Evolutionary conservation across 2,797 vertebrate species (phyloP).

Genomic region (Anisognathus igniventris): DNA sequence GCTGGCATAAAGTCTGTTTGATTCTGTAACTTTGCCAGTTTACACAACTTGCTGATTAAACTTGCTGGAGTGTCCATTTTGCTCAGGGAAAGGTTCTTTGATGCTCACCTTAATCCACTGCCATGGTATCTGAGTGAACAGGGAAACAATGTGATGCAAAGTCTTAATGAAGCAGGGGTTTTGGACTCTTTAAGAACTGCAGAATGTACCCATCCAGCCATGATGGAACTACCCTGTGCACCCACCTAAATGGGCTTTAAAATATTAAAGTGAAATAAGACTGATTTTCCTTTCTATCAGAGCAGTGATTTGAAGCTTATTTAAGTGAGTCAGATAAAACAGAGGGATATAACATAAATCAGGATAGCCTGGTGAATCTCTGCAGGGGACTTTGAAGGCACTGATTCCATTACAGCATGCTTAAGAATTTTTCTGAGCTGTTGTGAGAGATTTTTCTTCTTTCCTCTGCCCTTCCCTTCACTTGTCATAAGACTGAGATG

Average conservation of each 20-base stretch:
- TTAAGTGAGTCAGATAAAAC: not conserved
- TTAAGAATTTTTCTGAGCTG: not conserved
- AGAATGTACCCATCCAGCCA: not conserved
- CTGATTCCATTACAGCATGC: not conserved
- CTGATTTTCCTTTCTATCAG: not conserved
- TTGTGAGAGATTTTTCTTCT: not conserved
- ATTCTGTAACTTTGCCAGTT: not conserved
- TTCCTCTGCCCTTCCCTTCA: rapidly evolving
- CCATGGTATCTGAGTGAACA: not conserved
- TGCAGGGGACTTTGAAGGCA: not conserved
- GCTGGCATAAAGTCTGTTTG: not conserved
- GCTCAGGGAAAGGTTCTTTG: not conserved
- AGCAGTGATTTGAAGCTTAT: not conserved
- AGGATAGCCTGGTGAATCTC: not conserved
- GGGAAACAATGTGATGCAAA: not conserved
- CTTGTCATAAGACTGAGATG: not conserved
- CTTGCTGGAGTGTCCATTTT: not conserved
- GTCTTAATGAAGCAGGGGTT: not conserved
- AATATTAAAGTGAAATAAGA: not conserved
- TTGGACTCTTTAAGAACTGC: not conserved
- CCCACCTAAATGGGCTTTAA: not conserved
- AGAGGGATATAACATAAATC: not conserved
- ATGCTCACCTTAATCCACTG: not conserved
- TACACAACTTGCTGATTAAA: not conserved
- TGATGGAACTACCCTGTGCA: not conserved